Evolutionary conservation across 2,888 invertebrate species (phyloP), one percentile per base, ranked within the genome.

Genomic region (Sminthurides aquaticus): DNA sequence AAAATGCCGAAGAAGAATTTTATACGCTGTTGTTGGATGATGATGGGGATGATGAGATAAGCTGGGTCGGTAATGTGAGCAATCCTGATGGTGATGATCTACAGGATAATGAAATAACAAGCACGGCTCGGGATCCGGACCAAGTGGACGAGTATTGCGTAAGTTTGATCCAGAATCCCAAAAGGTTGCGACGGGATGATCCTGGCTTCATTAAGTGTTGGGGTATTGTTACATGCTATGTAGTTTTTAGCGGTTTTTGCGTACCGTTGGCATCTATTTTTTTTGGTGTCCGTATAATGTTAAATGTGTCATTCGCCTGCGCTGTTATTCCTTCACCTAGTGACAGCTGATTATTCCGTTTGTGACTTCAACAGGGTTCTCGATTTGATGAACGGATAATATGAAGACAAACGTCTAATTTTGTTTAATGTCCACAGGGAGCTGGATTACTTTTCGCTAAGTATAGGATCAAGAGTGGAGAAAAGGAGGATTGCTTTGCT

Each of bases 81-180:
- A 67, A 70, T 66, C 64, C 67, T 1, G 67, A 58, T n/a, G 67
- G 55, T 3, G 57, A 61, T 49, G 60, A 66, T 25, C 69, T 69
- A 29, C 73, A 74, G 43, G 68, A 69, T 22, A 68, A 71, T 54
- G 70, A 70, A 27, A 67, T 71, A 55, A 63, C 71, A 18, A 64
- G 62, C 20, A 66, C 57, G 15, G 43, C 43, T 20, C 26, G 49
- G 24, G 67, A 66, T 64, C 64, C 68, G 27, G 62, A 62, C 60
- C 56, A 60, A 27, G 65, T 62, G 11, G 72, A 73, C n/a, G 74
- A 74, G 65, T 66, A 48, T 63, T 72, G 73, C 61, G 74, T 74
- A 73, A 74, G 74, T 69, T n/a, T 3, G 59, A 28, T 8, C 22
- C 5, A 8, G 22, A 18, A 52, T 5, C 8, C 5, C 3, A 15